Base-by-base conservation (phyloP, 2,797 vertebrate species). In the Micrastur ruficollis region DNA sequence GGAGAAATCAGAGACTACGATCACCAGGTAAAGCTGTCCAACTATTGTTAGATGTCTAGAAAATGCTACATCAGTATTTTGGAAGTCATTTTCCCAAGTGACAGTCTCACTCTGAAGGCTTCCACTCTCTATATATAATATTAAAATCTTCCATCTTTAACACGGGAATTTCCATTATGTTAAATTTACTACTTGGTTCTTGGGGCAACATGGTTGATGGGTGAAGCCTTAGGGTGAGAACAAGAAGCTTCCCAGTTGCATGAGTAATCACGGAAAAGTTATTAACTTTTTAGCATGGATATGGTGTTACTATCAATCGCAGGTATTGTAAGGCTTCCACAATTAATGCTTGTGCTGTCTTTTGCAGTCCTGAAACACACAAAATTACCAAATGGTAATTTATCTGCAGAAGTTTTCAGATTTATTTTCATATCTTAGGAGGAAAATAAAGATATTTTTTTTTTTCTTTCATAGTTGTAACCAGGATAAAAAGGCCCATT, bases 21-120 rank as follows among this genome's bases (percentile, higher is more conserved):
- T 29, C 98, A 98, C 46, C 98, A 97, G 98, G 99, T 99, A 98
- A 98, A 91, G 22, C 59, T 94, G 46, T 78, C 68, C 53, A n/a
- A 0, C 44, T 76, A 0, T 38, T 71, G 12, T 6, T 63, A 62
- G 17, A n/a, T 71, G 19, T 67, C 56, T 75, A 53, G 38, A 63
- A 89, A 85, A 72, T 23, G 34, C 49, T 74, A 0, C 38, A 22
- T 70, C 59, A 34, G 1, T 47, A 26, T 56, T 83, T 42, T 65
- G 17, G 16, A 71, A 53, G 61, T 46, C 0, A 34, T 81, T 81
- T 93, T 88, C 49, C 34, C 19, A 59, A 73, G 26, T 38, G 34
- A 16, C 36, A 53, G 21, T 53, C 46, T 84, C 8, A 40, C n/a
- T 76, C 17, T 29, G 26, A 86, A 84, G 27, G 25, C 50, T 94